phyloP scores from a whole-genome alignment of 2,113 vertebrate species.

The Gobiocypris rarus region DNA sequence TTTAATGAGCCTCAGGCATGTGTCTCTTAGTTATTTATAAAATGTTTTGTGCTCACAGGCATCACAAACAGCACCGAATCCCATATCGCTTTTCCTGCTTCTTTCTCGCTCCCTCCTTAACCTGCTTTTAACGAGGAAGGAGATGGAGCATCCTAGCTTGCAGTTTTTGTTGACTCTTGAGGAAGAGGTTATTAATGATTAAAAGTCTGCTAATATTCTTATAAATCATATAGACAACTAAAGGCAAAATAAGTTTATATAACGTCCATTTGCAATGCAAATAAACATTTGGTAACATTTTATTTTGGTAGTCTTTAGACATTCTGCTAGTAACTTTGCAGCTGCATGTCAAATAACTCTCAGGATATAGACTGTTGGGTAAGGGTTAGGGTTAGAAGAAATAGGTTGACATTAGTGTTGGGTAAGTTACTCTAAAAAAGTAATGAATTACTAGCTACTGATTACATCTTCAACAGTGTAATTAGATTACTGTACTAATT shows the following conservation, averaged over 20 bases:
- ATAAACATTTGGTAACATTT: too few relatives aligned
- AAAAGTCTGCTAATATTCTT: background rate
- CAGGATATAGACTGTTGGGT: too few relatives aligned
- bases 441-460: too few relatives aligned
- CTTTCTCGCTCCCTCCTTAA: slow-evolving; percentile 38
- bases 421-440: too few relatives aligned
- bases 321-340: too few relatives aligned
- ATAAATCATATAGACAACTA: background rate
- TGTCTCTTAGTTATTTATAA: slow-evolving; percentile 77
- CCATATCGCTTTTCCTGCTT: slow-evolving; percentile 64
- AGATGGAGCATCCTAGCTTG: slow-evolving; percentile 18
- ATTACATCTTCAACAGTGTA: too few relatives aligned
- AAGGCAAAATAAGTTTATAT: background rate
- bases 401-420: too few relatives aligned
- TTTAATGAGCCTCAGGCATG: slow-evolving; percentile 70
- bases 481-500: too few relatives aligned
- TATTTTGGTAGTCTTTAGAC: too few relatives aligned
- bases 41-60: slow-evolving; percentile 74
- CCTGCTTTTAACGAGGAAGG: slow-evolving; percentile 5
- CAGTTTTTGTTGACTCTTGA: background rate
- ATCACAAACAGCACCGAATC: slow-evolving; percentile 56
- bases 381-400: too few relatives aligned
- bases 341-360: too few relatives aligned
- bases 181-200: background rate
- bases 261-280: background rate